Evolutionary conservation across 2,888 invertebrate species (phyloP), one percentile per base, ranked within the genome.

Genomic region (Caradrina clavipalpis): DNA sequence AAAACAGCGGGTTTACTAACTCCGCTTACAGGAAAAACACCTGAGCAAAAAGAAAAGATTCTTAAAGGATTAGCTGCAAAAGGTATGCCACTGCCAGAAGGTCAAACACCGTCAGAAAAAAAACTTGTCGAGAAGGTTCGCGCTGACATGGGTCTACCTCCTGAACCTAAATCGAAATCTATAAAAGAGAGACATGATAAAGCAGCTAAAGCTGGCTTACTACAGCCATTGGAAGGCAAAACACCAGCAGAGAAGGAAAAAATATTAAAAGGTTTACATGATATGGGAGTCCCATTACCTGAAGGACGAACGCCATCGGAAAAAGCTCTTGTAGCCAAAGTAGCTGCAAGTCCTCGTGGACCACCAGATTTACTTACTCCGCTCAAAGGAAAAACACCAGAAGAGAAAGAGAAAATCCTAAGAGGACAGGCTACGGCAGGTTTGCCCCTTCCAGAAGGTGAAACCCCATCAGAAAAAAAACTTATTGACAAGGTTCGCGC

Each of bases 271-370:
- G 78, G 73, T 19, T 72, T 85, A 80, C 73, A 5, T 66, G 76
- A 53, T 50, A 74, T 63, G 86, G 88, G 13, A 39, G 83, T 47
- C 59, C 82, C 86, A 4, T 63, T 89, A 3, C 89, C 89, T 0
- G 85, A 85, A 72, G 87, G 86, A 13, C 65, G 81, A 50, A 86
- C 89, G 4, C 26, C 84, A 10, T 89, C 89, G 6, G 89, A 75
- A 64, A 73, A 73, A 60, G 35, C 66, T 22, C 56, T 74, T 2
- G 15, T 73, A 39, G 50, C 50, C 0, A 74, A 67, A 60, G 10
- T 76, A 5, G 22, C 61, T 7, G 19, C 26, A 7, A 17, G 6
- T 15, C 54, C 66, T 5, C 42, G 55, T 35, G 11, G 31, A 17
- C 45, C 42, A n/a, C n/a, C n/a, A n/a, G n/a, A n/a, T 47, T 45